Conservation (phyloP, 64 coral and sea anemone genomes). For the Pocillopora verrucosa region DNA sequence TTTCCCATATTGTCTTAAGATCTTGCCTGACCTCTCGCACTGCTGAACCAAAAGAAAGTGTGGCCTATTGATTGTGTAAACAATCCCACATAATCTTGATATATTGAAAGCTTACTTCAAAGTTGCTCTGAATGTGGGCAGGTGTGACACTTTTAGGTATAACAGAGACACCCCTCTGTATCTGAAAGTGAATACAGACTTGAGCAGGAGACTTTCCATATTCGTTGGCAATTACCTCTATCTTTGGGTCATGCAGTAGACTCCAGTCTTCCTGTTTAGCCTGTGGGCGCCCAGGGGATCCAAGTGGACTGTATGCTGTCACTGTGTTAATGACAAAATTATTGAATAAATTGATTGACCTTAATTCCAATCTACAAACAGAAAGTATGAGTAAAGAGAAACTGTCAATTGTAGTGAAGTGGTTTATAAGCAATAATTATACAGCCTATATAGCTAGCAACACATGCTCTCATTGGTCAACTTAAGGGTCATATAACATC, state of each 20-base stretch:
- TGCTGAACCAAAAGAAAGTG: too few relatives aligned
- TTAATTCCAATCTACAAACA: neutral
- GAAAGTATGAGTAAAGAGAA: neutral
- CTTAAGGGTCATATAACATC: too few relatives aligned
- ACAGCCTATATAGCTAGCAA: too few relatives aligned
- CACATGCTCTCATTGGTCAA: too few relatives aligned
- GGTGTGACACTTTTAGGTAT: conserved; percentile 95
- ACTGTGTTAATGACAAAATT: conserved; percentile 21
- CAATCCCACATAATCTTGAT: too few relatives aligned
- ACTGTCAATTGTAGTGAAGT: too few relatives aligned
- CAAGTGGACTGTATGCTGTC: conserved; percentile 92
- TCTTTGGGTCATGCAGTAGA: conserved; percentile 72
- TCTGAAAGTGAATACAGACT: conserved; percentile 90
- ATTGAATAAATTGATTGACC: neutral
- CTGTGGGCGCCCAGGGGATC: conserved; percentile 91
- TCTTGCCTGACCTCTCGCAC: too few relatives aligned
- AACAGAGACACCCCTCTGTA: conserved; percentile 73
- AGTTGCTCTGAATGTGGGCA: conserved; percentile 67
- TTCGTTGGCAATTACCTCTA: conserved; percentile 71
- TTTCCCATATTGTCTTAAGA: too few relatives aligned
- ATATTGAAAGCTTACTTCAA: conserved; percentile 56
- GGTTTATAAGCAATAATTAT: too few relatives aligned
- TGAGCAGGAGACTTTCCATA: conserved; percentile 82
- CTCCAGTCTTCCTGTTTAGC: conserved; percentile 66
- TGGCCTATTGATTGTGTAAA: too few relatives aligned